Evolutionary conservation across 2,888 invertebrate species (phyloP), one percentile per base, ranked within the genome.

Genomic region (Ectemnius continuus): DNA sequence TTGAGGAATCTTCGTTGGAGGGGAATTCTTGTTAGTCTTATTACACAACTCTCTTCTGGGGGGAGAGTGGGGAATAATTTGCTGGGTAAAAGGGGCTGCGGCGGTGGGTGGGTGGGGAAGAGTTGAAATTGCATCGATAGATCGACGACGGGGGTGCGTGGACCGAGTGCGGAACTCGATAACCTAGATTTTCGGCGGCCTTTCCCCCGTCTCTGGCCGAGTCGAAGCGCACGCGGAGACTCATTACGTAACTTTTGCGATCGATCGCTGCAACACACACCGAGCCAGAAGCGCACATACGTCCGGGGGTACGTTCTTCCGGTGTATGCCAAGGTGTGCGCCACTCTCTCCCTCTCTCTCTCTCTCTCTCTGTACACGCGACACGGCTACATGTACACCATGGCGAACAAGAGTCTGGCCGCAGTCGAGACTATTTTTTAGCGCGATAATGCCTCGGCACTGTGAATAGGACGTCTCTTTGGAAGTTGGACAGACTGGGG

Each of bases 231-330:
- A 76, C 73, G 73, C 68, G 64, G 70, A 80, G 75, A 79, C 80
- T 82, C 81, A 82, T 81, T 82, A 81, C 80, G 78, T 82, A 82
- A 82, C 79, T 81, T 81, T 72, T 71, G 72, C 81, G 75, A 81
- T 81, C 82, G 81, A 82, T 82, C 78, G 73, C 70, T 61, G 74
- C 36, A 36, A 36, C 36, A 36, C 28, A 36, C 36, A 36, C 5
- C 52, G 52, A 6, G 52, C 79, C 66, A 69, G 57, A 68, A 61
- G 23, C 73, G 36, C 36, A 36, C 36, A 36, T 36, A 36, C 36
- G 36, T 36, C 28, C 8, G 36, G 11, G 36, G 36, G 36, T 68
- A 61, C 63, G 70, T 67, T 78, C 78, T 75, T 81, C 72, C 79
- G 77, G 67, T 57, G 60, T 65, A 72, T 70, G 74, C 61, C 13